These are phyloP conservation scores for Aphaenogaster floridana DNA, from an alignment of 1,140 invertebrate species.

Conservation along the genomic window DNA sequence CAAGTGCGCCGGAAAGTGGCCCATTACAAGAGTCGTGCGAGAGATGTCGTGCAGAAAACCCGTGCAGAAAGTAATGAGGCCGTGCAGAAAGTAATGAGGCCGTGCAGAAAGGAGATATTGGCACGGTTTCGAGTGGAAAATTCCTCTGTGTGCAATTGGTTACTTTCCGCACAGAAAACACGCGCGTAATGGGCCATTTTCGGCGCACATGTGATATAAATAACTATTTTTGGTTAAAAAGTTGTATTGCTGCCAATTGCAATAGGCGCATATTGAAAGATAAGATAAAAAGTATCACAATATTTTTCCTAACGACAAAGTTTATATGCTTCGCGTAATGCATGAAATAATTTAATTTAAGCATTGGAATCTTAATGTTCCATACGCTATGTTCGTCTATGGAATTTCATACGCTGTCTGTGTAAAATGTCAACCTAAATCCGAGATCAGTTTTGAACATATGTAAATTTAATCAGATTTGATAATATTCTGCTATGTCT, in stretches of 20 bases:
- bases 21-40: too few relatives aligned
- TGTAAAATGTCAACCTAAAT: constrained; percentile 2
- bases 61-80: too few relatives aligned
- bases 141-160: too few relatives aligned
- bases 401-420: not conserved
- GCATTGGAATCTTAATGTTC: not conserved
- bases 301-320: too few relatives aligned
- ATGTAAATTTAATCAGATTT: constrained; percentile 29
- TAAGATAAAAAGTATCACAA: not conserved
- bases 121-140: too few relatives aligned
- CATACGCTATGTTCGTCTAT: not conserved
- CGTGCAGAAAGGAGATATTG: too few relatives aligned
- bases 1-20: too few relatives aligned
- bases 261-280: not conserved
- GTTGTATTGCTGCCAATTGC: not conserved
- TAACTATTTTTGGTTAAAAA: not conserved
- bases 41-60: too few relatives aligned
- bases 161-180: too few relatives aligned
- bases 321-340: not conserved
- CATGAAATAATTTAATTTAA: not conserved
- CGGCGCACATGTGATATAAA: too few relatives aligned
- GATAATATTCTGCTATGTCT: not conserved
- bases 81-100: too few relatives aligned
- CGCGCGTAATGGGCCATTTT: too few relatives aligned
- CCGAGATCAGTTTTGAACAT: not conserved